These are phyloP conservation scores for Danio rerio DNA, from an alignment of 2,113 vertebrate species.

Conservation along the genomic window GRCz12tu NC_133200.1:17252001-17252500, in stretches of 20 bases:
- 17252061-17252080: background rate
- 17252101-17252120: background rate
- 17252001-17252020: background rate
- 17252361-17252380: no score
- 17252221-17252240: conserved; percentile 33
- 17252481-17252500: no score
- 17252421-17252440: no score
- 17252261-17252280: background rate
- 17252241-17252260: background rate
- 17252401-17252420: no score
- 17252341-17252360: no score
- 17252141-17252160: background rate
- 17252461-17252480: no score
- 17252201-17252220: conserved; percentile 36
- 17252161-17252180: conserved; percentile 2
- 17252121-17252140: background rate
- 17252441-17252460: no score
- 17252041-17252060: background rate
- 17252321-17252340: no score
- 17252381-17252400: no score
- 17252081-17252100: background rate
- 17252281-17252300: background rate
- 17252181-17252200: conserved; percentile 18
- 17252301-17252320: no score
- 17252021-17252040: conserved; percentile 23